Evolutionary conservation across 2,113 vertebrate species (phyloP).

Genomic region (Scophthalmus maximus): DNA sequence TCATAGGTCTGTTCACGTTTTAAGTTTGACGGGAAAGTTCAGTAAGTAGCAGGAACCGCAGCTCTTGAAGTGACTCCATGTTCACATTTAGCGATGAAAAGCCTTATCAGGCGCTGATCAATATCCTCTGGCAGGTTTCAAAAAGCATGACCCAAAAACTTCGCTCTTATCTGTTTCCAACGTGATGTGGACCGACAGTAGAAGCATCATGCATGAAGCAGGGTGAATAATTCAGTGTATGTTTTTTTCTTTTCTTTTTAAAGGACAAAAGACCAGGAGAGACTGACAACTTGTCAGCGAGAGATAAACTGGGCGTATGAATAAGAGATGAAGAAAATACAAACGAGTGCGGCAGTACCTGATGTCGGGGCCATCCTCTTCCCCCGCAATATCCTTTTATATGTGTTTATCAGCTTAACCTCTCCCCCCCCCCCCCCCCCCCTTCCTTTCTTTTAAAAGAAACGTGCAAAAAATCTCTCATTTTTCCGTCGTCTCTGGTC

Average conservation of each 20-base stretch:
- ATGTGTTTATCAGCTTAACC: slow-evolving; percentile 62
- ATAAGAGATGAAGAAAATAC: slow-evolving; percentile 63
- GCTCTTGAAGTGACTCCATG: slow-evolving; percentile 8
- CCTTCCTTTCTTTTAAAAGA: slow-evolving; percentile 25
- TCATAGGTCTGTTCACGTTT: background rate
- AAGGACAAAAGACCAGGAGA: slow-evolving; percentile 74
- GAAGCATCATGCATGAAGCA: slow-evolving; percentile 62
- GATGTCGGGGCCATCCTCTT: slow-evolving; percentile 41
- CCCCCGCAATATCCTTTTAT: slow-evolving; percentile 29
- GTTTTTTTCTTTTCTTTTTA: slow-evolving; percentile 69
- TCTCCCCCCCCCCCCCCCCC: no score
- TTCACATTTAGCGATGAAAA: slow-evolving; percentile 30
- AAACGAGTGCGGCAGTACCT: slow-evolving; percentile 52
- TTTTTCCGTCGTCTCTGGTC: slow-evolving; percentile 16
- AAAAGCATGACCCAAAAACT: slow-evolving; percentile 70
- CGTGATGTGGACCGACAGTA: slow-evolving; percentile 69
- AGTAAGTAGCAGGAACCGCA: slow-evolving; percentile 3
- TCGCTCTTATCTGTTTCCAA: slow-evolving; percentile 67
- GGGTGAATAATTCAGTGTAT: slow-evolving; percentile 76
- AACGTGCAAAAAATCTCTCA: slow-evolving; percentile 13
- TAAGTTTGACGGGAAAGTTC: slow-evolving; percentile 2
- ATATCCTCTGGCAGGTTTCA: slow-evolving; percentile 57
- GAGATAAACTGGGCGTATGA: slow-evolving; percentile 68
- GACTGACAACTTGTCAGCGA: slow-evolving; percentile 78
- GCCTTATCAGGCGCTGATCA: slow-evolving; percentile 56